A percentile compares a stretch with the other conserved stretches of the same genome.
phyloP scores from a whole-genome alignment of 2,888 invertebrate species.

The Dasypolia templi region DNA sequence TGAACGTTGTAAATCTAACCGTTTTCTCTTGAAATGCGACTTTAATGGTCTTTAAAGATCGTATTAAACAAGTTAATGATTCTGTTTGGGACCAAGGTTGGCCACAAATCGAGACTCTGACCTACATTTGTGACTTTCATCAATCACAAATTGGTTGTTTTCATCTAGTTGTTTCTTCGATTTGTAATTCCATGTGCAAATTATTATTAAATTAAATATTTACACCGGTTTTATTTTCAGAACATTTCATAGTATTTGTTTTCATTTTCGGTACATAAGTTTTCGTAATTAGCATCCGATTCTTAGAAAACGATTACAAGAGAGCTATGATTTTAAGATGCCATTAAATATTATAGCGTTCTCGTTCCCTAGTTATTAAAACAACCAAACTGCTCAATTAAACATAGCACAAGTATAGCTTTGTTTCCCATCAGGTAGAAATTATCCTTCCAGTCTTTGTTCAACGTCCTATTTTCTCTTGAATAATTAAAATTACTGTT shows the following conservation, averaged over 20 bases:
- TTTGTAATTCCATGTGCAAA: neutral
- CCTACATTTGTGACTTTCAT: constrained; percentile 58
- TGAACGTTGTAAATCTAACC: constrained; percentile 46
- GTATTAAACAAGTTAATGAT: constrained; percentile 58
- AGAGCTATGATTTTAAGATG: constrained; percentile 43
- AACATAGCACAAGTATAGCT: constrained; percentile 14
- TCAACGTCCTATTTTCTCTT: constrained; percentile 41
- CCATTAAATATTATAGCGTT: constrained; percentile 48
- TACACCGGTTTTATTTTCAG: constrained; percentile 8
- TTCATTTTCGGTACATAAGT: constrained; percentile 24
- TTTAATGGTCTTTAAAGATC: constrained; percentile 64
- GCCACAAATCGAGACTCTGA: constrained; percentile 50
- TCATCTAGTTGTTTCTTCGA: constrained; percentile 21
- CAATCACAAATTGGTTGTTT: constrained; percentile 48
- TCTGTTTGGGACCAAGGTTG: constrained; percentile 53
- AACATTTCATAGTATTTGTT: constrained; percentile 10
- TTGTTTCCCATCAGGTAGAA: constrained; percentile 1
- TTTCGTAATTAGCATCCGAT: constrained; percentile 33
- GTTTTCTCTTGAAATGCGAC: constrained; percentile 57
- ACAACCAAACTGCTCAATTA: constrained; percentile 8
- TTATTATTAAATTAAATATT: neutral
- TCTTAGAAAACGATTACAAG: constrained; percentile 50
- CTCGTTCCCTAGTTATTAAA: constrained; percentile 32
- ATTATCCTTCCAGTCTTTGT: constrained; percentile 3
- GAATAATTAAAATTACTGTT: constrained; percentile 45